Evolutionary conservation across 1,140 invertebrate genomes (phyloP).

Genomic region (Drosophila chauvacae): DNA sequence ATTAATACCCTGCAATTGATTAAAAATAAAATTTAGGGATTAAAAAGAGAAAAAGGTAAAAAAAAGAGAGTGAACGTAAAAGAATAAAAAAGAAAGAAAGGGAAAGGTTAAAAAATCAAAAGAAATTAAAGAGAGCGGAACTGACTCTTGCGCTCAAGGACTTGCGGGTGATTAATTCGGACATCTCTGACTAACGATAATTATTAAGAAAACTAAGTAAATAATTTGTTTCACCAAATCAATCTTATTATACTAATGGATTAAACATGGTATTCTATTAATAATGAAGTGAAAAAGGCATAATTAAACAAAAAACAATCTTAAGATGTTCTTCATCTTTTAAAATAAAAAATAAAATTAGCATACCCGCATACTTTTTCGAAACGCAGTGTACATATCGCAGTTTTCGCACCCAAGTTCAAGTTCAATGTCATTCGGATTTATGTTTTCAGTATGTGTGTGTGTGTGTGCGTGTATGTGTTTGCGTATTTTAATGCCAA

Average conservation of each 20-base stretch:
- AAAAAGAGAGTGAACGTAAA: no score
- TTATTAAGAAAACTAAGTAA: no score
- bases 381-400: slow-evolving; percentile 29
- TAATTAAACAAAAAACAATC: neutral
- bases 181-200: no score
- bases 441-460: slow-evolving; percentile 10
- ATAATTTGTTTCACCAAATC: no score
- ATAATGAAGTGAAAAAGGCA: no score
- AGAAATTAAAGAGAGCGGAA: no score
- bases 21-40: neutral
- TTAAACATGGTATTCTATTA: no score
- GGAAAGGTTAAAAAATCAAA: neutral
- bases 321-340: neutral
- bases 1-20: neutral
- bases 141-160: no score
- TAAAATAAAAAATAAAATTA: neutral
- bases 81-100: no score
- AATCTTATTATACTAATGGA: no score
- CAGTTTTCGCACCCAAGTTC: slow-evolving; percentile 61
- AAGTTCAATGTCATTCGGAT: slow-evolving; percentile 73
- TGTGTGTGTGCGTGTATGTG: neutral
- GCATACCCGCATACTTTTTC: slow-evolving; percentile 2
- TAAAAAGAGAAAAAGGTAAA: no score
- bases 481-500: slow-evolving; percentile 42
- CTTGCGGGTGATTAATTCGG: no score